Evolutionary conservation across 2,888 invertebrate genomes (phyloP).

Genomic region (Agrotis puta): DNA sequence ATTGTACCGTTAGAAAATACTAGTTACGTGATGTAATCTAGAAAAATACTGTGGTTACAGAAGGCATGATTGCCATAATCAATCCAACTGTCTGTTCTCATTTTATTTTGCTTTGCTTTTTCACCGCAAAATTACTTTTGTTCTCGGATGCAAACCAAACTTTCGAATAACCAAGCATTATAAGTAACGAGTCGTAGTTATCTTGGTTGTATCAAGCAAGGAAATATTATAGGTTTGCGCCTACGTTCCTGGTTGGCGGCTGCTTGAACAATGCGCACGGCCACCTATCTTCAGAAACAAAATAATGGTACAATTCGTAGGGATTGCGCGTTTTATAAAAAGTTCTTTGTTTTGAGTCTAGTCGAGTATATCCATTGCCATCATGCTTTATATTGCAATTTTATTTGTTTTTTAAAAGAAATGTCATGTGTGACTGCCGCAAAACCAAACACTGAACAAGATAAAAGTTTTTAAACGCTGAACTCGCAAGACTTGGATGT

Average conservation of each 20-base stretch:
- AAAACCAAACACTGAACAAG: slow-evolving; percentile 33
- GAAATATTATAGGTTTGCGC: slow-evolving; percentile 68
- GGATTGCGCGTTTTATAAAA: slow-evolving; percentile 39
- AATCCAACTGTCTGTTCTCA: slow-evolving; percentile 57
- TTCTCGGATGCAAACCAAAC: slow-evolving; percentile 57
- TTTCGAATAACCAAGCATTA: slow-evolving; percentile 52
- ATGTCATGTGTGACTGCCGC: slow-evolving; percentile 19
- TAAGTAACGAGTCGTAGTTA: slow-evolving; percentile 61
- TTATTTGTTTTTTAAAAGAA: slow-evolving; percentile 21
- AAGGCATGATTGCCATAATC: slow-evolving; percentile 65
- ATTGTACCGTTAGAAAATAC: slow-evolving; percentile 58
- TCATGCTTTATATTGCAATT: slow-evolving; percentile 21
- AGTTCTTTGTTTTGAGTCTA: background rate
- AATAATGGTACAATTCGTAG: slow-evolving; percentile 55
- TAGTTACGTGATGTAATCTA: slow-evolving; percentile 62
- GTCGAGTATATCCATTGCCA: slow-evolving; percentile 1
- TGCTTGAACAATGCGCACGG: slow-evolving; percentile 76
- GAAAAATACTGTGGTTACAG: slow-evolving; percentile 62
- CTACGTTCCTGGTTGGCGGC: slow-evolving; percentile 69
- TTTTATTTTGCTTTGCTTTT: slow-evolving; percentile 60
- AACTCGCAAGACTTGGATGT: slow-evolving; percentile 56
- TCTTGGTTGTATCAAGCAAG: slow-evolving; percentile 66
- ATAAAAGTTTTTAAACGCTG: slow-evolving; percentile 46
- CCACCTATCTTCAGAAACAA: slow-evolving; percentile 68
- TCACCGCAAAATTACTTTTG: slow-evolving; percentile 66